These are phyloP conservation scores for Tenebrosternarchus preto DNA, from an alignment of 2,113 vertebrate species.

Conservation along the genomic window DNA sequence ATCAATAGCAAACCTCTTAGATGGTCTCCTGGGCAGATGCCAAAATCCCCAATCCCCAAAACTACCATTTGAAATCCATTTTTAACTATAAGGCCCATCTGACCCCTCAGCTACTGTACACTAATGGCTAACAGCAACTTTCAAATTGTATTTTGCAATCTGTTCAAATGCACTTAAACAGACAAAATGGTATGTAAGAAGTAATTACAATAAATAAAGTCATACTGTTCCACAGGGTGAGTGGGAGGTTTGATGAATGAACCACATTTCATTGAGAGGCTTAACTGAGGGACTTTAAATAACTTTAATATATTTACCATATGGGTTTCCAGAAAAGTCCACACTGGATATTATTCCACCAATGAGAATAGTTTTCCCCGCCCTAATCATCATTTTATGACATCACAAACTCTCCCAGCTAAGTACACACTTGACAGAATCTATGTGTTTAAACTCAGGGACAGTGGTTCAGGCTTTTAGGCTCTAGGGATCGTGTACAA, in stretches of 20 bases:
- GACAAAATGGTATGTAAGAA: neutral
- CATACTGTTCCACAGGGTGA: neutral
- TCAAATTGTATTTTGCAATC: neutral
- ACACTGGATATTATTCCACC: neutral
- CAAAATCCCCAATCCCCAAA: constrained; percentile 6
- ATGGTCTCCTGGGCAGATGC: constrained; percentile 41
- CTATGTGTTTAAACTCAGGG: neutral
- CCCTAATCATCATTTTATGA: neutral
- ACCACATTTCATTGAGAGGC: neutral
- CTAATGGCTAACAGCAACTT: neutral
- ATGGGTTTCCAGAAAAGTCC: neutral
- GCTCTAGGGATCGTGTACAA: no score
- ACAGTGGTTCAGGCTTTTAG: no score
- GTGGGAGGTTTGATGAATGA: neutral
- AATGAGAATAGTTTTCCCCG: neutral
- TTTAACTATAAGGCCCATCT: constrained; percentile 10
- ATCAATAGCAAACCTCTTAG: constrained; percentile 48
- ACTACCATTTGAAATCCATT: constrained; percentile 15
- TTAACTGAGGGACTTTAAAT: neutral
- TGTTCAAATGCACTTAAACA: neutral
- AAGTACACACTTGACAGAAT: neutral
- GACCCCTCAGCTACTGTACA: constrained; percentile 4
- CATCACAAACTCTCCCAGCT: neutral
- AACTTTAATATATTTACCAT: neutral
- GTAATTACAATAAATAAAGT: neutral